Evolutionary conservation across 92 coral and sea anemone species (phyloP).

Genomic region (Zoanthus solanderi): DNA sequence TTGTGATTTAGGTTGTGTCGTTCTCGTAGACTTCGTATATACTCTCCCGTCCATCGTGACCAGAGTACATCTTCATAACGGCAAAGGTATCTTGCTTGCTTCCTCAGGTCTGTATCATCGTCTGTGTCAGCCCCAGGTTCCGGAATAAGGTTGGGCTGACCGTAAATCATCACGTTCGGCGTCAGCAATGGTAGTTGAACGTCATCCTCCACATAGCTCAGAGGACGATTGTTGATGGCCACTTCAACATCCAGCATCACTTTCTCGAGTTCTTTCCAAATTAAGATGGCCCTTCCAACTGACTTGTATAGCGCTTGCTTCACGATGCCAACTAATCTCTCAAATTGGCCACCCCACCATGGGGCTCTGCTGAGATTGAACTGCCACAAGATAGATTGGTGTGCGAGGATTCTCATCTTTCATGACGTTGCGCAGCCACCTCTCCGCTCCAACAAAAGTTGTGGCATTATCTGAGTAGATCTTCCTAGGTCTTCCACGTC

Average conservation of each 20-base stretch:
- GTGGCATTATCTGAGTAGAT: not conserved
- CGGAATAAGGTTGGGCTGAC: slow-evolving; percentile 20
- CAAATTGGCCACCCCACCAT: too few species aligned
- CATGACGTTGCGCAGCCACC: not conserved
- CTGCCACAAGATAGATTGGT: not conserved
- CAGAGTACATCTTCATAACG: not conserved
- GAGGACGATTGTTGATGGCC: slow-evolving; percentile 61
- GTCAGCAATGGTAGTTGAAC: slow-evolving; percentile 47
- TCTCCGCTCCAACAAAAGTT: slow-evolving; percentile 40
- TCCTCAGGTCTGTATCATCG: slow-evolving; percentile 43
- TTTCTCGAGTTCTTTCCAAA: not conserved
- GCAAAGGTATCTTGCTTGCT: not conserved
- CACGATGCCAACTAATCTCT: not conserved
- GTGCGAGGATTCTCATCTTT: not conserved
- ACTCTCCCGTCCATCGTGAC: slow-evolving; percentile 26
- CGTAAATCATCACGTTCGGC: not conserved
- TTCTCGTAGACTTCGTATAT: not conserved
- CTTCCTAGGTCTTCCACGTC: not conserved
- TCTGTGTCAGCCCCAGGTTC: not conserved
- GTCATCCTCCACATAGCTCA: slow-evolving; percentile 52
- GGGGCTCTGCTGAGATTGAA: slow-evolving; percentile 40
- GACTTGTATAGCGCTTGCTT: slow-evolving; percentile 46
- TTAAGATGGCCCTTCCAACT: slow-evolving; percentile 33
- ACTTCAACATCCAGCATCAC: slow-evolving; percentile 48
- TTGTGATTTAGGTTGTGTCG: too few species aligned